Evolutionary conservation across 2,797 vertebrate species (phyloP).

Genomic region (Mareca penelope): DNA sequence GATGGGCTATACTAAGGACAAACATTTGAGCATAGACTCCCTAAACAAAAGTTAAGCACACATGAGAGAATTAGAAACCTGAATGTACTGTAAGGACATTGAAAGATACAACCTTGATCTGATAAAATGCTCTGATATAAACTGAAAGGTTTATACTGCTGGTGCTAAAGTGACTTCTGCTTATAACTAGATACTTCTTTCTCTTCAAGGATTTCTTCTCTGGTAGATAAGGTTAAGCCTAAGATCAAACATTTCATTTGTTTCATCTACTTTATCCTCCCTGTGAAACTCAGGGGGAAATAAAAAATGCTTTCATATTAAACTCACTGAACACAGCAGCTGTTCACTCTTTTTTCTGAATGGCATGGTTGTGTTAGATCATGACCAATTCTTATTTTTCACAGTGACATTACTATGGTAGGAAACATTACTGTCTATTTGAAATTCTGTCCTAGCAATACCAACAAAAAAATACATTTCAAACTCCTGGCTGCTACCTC

Average conservation of each 20-base stretch:
- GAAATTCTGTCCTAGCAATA: neutral
- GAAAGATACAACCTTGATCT: neutral
- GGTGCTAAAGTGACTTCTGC: neutral
- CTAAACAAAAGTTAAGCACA: neutral
- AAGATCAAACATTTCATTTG: slow-evolving; percentile 29
- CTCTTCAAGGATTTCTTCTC: neutral
- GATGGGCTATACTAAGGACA: neutral
- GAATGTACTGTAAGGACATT: neutral
- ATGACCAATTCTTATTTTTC: slow-evolving; percentile 37
- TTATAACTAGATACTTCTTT: neutral
- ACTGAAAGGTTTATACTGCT: neutral
- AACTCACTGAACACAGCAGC: slow-evolving; percentile 17
- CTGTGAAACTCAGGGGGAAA: neutral
- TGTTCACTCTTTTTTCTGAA: slow-evolving; percentile 12
- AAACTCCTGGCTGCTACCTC: neutral
- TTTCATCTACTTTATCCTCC: slow-evolving; percentile 15
- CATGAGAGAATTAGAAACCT: neutral
- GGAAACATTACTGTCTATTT: neutral
- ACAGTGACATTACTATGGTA: neutral
- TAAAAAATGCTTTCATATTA: slow-evolving; percentile 33
- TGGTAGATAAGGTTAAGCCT: neutral
- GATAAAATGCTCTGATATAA: neutral
- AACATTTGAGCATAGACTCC: neutral
- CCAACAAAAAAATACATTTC: neutral
- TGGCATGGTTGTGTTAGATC: neutral